Conservation (phyloP, 2,797 vertebrate genomes). For the Phrynocephalus guinanensis region DNA sequence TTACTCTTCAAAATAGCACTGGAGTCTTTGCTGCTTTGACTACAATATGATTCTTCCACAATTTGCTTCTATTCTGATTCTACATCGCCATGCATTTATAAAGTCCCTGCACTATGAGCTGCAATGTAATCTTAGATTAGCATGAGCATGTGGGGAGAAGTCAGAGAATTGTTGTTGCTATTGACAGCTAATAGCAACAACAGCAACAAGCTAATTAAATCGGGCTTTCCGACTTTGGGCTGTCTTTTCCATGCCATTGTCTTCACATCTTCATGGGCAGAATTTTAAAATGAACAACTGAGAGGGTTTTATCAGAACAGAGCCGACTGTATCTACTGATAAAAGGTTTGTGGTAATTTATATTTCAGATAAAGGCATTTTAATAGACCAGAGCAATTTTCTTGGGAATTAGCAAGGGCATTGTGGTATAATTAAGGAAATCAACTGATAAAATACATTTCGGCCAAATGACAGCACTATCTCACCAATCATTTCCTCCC, state of each 20-base stretch:
- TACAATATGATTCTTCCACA: neutral
- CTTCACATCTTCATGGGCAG: neutral
- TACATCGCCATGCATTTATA: neutral
- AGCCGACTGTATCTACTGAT: neutral
- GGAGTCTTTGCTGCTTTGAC: too few species aligned
- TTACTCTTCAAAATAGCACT: neutral
- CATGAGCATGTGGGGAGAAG: neutral
- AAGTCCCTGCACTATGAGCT: neutral
- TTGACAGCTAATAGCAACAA: neutral
- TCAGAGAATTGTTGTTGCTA: neutral
- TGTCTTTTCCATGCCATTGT: neutral
- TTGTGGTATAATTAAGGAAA: constrained; percentile 72
- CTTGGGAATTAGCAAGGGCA: constrained; percentile 66
- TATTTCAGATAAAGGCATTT: constrained; percentile 60
- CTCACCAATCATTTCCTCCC: constrained; percentile 24
- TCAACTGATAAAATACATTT: constrained; percentile 66
- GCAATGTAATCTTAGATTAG: neutral
- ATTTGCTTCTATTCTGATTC: neutral
- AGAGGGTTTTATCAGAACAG: constrained; percentile 28
- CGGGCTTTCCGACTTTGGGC: neutral
- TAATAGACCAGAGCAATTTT: constrained; percentile 49
- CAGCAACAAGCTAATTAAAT: neutral
- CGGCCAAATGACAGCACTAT: constrained; percentile 22
- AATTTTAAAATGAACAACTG: neutral
- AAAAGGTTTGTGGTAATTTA: constrained; percentile 33